Percentiles rank a stretch among this genome's conserved stretches.
These are phyloP conservation scores for Otolemur crassicaudatus DNA, from an alignment of 2,797 vertebrate genomes.

Conservation along the genomic window DNA sequence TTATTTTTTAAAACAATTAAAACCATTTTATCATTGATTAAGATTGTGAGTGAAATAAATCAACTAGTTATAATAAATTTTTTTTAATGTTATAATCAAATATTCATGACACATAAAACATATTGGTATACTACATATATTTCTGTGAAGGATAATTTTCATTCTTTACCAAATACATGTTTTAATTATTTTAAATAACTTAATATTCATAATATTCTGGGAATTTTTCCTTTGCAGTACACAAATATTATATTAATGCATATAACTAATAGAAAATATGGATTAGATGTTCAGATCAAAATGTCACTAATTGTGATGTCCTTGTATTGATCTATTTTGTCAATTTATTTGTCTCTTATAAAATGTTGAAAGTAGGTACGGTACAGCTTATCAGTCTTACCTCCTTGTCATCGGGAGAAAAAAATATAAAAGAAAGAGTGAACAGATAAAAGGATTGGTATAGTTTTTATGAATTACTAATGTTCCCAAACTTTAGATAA, in stretches of 20 bases:
- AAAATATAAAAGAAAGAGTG: background rate
- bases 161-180: background rate
- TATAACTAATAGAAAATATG: background rate
- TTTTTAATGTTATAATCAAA: background rate
- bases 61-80: background rate
- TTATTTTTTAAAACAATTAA: constrained; percentile 33
- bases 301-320: background rate
- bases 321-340: background rate
- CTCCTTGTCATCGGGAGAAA: background rate
- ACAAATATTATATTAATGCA: background rate
- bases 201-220: background rate
- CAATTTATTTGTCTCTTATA: background rate
- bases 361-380: background rate
- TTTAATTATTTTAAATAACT: background rate
- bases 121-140: background rate
- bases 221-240: background rate
- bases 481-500: background rate
- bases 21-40: background rate
- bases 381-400: background rate
- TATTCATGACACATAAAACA: background rate
- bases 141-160: background rate
- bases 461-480: background rate
- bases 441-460: background rate
- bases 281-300: background rate
- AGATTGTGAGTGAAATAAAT: background rate